phyloP scores from a whole-genome alignment of 2,113 vertebrate species.

The Panthera uncia region DNA sequence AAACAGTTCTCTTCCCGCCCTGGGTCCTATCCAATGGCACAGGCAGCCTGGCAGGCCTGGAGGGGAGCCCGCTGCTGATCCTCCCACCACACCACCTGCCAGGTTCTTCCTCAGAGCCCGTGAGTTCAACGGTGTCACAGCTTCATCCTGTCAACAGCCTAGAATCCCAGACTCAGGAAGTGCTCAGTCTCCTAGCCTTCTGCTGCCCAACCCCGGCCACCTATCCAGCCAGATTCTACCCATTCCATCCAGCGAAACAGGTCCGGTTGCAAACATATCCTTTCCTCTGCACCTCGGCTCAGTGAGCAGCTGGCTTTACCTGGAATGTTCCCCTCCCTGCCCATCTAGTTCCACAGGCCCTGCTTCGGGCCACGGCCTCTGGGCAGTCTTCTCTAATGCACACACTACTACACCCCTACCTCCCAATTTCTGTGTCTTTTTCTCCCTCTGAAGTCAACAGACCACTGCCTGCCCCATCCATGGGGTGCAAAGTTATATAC shows the following conservation, averaged over 20 bases:
- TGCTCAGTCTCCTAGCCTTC: neutral
- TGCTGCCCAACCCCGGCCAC: neutral
- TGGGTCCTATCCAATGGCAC: neutral
- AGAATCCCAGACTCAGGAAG: conserved; percentile 39
- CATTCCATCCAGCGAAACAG: neutral
- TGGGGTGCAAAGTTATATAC: neutral
- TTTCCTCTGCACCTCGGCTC: neutral
- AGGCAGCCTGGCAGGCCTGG: neutral
- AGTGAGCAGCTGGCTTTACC: neutral
- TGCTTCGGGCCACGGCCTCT: neutral
- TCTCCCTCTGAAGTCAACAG: neutral
- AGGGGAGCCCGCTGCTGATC: neutral
- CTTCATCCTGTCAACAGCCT: neutral
- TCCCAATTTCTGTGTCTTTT: neutral
- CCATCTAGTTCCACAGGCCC: neutral
- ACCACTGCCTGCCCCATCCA: neutral
- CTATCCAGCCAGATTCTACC: neutral
- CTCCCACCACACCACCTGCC: neutral
- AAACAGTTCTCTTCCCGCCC: neutral
- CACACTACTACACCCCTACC: fast-evolving
- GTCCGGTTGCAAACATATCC: neutral
- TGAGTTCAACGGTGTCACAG: neutral
- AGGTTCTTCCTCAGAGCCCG: neutral
- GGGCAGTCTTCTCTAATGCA: neutral
- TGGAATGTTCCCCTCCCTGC: too few species aligned